A percentile compares a stretch with the other conserved stretches of the same genome.
phyloP scores from a whole-genome alignment of 1,140 invertebrate genomes.

The Carposina sasakii region DNA sequence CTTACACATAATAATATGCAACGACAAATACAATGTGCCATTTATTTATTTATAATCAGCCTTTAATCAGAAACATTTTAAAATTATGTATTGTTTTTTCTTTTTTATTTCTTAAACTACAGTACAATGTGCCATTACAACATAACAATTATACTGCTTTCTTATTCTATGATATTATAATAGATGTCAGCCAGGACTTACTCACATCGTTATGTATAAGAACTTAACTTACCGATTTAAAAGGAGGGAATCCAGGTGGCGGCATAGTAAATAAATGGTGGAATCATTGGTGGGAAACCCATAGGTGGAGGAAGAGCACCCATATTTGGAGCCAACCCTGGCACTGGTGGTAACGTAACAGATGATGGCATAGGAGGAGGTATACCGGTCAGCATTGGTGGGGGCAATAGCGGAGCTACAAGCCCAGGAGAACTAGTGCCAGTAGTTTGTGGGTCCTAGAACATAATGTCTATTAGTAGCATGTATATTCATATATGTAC shows the following conservation, averaged over 20 bases:
- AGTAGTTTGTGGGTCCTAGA: constrained; percentile 44
- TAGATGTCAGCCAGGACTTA: no score
- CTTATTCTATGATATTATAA: no score
- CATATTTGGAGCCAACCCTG: constrained; percentile 50
- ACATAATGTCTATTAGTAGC: no score
- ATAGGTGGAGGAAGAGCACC: constrained; percentile 73
- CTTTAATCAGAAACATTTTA: no score
- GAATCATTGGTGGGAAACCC: constrained; percentile 80
- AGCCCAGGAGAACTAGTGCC: constrained; percentile 53
- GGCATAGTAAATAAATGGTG: constrained; percentile 84
- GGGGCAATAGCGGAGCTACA: constrained; percentile 43
- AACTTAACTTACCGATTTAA: constrained; percentile 68
- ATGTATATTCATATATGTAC: no score
- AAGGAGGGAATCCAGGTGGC: constrained; percentile 81
- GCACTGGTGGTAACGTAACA: constrained; percentile 28
- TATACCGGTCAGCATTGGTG: constrained; percentile 28
- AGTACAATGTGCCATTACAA: constrained; percentile 1
- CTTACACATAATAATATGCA: no score
- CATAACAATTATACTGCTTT: no score
- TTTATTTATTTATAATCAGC: no score
- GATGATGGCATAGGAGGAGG: constrained; percentile 32
- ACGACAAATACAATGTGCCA: no score
- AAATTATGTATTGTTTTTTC: no score
- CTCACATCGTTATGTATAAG: no score
- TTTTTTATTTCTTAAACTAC: no score